phyloP scores from a whole-genome alignment of 2,797 vertebrate species.

The Bradypus variegatus region DNA sequence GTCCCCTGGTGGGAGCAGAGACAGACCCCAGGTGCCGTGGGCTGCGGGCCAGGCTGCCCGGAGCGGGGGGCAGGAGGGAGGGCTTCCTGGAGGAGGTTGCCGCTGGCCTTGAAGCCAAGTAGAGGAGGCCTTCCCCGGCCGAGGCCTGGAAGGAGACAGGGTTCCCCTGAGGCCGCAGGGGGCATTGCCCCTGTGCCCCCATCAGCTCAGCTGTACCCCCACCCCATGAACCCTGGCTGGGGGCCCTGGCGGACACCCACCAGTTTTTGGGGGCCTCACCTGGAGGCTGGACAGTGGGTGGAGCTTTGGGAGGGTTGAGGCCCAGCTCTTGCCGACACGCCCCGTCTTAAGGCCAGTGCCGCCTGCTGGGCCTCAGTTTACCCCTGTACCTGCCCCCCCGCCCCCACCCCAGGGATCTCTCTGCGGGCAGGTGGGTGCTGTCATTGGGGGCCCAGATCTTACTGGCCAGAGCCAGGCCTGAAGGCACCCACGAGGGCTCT shows the following conservation, averaged over 20 bases:
- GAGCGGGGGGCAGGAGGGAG: neutral
- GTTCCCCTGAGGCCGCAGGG: fast-evolving
- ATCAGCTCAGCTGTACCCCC: neutral
- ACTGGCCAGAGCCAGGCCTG: neutral
- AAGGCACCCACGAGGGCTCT: neutral
- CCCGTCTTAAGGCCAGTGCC: neutral
- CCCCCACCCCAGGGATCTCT: too few species aligned
- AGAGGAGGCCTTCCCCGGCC: neutral
- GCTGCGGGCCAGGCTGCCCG: neutral
- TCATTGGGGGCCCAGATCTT: too few species aligned
- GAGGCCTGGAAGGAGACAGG: neutral
- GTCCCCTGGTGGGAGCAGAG: too few species aligned
- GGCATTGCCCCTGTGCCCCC: neutral
- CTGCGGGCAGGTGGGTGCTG: too few species aligned
- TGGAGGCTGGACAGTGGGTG: fast-evolving
- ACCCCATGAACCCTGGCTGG: fast-evolving
- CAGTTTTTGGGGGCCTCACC: neutral
- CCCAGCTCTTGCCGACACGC: neutral
- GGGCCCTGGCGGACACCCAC: neutral
- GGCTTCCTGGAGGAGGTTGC: neutral
- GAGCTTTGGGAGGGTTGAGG: neutral
- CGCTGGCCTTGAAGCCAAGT: fast-evolving
- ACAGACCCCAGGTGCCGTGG: neutral
- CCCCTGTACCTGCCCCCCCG: neutral
- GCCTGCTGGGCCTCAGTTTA: neutral